These are phyloP conservation scores for Strongylocentrotus purpuratus DNA, from an alignment of 35 echinoderm and acorn worm species.

Conservation along the genomic window DNA sequence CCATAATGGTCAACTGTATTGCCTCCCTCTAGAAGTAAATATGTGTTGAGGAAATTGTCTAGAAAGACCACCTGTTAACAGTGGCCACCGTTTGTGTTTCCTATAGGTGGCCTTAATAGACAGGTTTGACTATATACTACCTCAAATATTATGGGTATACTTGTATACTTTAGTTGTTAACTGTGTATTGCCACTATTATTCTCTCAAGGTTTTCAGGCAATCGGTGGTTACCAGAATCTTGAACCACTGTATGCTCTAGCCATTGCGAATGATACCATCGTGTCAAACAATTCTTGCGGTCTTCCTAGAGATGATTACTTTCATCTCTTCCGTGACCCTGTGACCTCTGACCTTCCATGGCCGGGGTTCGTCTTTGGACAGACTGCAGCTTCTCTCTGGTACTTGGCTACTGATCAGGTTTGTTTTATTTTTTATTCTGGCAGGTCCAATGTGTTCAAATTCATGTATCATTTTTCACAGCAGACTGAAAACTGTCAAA, in stretches of 20 bases:
- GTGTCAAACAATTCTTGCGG: slow-evolving; percentile 75
- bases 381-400: slow-evolving; percentile 92
- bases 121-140: neutral
- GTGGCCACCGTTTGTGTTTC: no score
- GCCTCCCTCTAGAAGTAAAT: no score
- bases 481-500: no score
- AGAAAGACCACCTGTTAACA: no score
- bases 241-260: slow-evolving; percentile 64
- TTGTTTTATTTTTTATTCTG: neutral
- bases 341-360: slow-evolving; percentile 81
- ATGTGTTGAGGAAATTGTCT: no score
- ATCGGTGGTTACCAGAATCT: slow-evolving; percentile 74
- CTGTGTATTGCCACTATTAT: neutral
- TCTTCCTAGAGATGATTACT: slow-evolving; percentile 77
- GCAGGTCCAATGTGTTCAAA: no score
- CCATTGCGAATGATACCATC: slow-evolving; percentile 69
- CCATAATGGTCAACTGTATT: no score
- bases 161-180: neutral
- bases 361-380: slow-evolving; percentile 93
- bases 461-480: no score
- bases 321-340: slow-evolving; percentile 74
- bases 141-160: neutral
- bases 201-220: slow-evolving; percentile 64
- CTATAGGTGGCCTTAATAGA: no score
- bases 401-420: slow-evolving; percentile 97